phyloP scores from a whole-genome alignment of 1,140 invertebrate species.

The Papilio polyxenes region DNA sequence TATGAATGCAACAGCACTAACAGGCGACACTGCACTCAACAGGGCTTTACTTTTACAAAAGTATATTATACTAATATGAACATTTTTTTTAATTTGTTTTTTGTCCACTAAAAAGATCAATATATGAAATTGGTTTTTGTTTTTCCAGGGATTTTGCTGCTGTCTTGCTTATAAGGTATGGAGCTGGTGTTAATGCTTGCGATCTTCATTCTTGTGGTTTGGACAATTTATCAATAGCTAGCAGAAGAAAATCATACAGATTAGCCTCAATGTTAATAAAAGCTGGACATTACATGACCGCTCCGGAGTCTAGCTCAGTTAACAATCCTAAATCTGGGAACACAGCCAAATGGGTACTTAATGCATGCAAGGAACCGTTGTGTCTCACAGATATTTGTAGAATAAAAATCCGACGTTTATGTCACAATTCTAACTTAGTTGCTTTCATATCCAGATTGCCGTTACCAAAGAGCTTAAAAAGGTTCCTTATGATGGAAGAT shows the following conservation, averaged over 20 bases:
- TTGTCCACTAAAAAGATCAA: neutral
- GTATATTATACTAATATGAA: constrained; percentile 51
- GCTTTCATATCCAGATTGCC: constrained; percentile 61
- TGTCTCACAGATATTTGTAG: constrained; percentile 66
- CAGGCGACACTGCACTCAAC: constrained; percentile 75
- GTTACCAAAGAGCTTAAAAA: constrained; percentile 70
- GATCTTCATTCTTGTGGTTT: constrained; percentile 70
- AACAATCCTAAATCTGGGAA: constrained; percentile 47
- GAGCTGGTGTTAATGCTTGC: constrained; percentile 76
- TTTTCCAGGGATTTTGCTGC: constrained; percentile 73
- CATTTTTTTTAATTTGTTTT: too few species aligned
- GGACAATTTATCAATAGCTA: constrained; percentile 75
- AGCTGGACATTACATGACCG: constrained; percentile 67
- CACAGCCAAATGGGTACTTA: constrained; percentile 57
- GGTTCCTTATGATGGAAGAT: constrained; percentile 75
- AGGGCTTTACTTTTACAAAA: constrained; percentile 74
- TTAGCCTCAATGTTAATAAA: constrained; percentile 69
- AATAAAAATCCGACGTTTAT: constrained; percentile 60
- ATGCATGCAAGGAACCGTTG: constrained; percentile 58
- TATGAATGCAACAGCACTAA: constrained; percentile 70
- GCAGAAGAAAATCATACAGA: constrained; percentile 55
- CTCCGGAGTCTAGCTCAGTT: constrained; percentile 42
- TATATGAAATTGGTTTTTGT: constrained; percentile 1
- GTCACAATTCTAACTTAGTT: constrained; percentile 55
- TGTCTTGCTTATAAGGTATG: constrained; percentile 71